Conservation (phyloP, 1,140 invertebrate species). For the Drusus annulatus region DNA sequence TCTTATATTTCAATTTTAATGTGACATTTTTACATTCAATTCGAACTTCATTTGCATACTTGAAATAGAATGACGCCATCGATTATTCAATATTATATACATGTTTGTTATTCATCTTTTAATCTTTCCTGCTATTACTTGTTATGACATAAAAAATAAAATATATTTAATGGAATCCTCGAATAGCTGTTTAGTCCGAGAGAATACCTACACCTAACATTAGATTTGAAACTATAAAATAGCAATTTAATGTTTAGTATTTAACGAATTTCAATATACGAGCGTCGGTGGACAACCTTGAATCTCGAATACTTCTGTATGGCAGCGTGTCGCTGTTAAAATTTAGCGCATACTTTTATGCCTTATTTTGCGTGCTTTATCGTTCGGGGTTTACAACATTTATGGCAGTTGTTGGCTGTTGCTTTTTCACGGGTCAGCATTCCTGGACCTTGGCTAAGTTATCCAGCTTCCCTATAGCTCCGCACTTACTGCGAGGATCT, state of each 20-base stretch:
- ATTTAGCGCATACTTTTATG: slow-evolving; percentile 31
- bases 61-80: slow-evolving; percentile 38
- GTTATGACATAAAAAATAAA: too few species aligned
- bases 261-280: too few species aligned
- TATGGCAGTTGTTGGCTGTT: slow-evolving; percentile 34
- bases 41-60: slow-evolving; percentile 35
- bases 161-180: too few species aligned
- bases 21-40: slow-evolving; percentile 43
- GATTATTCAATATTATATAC: slow-evolving; percentile 11
- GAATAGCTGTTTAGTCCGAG: too few species aligned
- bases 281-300: too few species aligned
- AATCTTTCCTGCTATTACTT: too few species aligned
- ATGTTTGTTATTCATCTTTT: background rate
- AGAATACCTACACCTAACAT: too few species aligned
- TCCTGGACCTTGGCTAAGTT: slow-evolving; percentile 14
- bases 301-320: too few species aligned
- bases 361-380: slow-evolving; percentile 27
- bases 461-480: background rate
- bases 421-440: slow-evolving; percentile 45
- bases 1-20: slow-evolving; percentile 40
- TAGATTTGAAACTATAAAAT: background rate
- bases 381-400: slow-evolving; percentile 18
- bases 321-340: slow-evolving; percentile 33
- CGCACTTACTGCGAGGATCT: too few species aligned
- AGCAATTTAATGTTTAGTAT: background rate